phyloP scores from a whole-genome alignment of 1,140 invertebrate genomes.

The Drosophila yakuba region DNA sequence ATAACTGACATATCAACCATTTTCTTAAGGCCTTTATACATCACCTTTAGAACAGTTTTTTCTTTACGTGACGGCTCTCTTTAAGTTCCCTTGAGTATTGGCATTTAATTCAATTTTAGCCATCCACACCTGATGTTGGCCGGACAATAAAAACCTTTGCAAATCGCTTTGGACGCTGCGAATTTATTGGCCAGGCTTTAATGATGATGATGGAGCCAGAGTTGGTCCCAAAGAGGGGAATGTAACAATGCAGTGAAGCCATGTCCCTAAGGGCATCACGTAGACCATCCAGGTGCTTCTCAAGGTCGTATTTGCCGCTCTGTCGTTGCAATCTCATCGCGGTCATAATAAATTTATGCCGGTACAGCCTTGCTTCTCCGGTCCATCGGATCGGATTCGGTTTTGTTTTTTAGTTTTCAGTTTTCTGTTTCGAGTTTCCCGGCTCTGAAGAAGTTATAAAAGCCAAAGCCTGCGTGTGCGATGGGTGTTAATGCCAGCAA shows the following conservation, averaged over 20 bases:
- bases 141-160: conserved; percentile 49
- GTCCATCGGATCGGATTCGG: neutral
- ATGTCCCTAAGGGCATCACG: conserved; percentile 38
- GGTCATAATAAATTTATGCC: conserved; percentile 77
- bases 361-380: neutral
- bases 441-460: conserved; percentile 71
- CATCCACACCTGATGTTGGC: conserved; percentile 47
- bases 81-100: conserved; percentile 2
- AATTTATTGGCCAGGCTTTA: conserved; percentile 54
- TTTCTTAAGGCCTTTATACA: no score
- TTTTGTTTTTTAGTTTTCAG: neutral
- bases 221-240: conserved; percentile 3
- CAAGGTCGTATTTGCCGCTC: conserved; percentile 58
- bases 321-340: conserved; percentile 53
- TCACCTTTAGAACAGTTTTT: neutral
- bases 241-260: conserved; percentile 41
- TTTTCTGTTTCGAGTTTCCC: conserved; percentile 4
- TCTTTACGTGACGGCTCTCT: neutral
- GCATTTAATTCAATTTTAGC: conserved; percentile 71
- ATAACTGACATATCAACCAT: no score
- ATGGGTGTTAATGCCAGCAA: conserved; percentile 76
- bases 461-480: conserved; percentile 26
- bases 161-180: conserved; percentile 58
- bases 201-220: conserved; percentile 45
- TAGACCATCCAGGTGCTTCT: conserved; percentile 50